Conservation (phyloP, 2,888 invertebrate species). For the Mesorhabditis spiculigera region DNA sequence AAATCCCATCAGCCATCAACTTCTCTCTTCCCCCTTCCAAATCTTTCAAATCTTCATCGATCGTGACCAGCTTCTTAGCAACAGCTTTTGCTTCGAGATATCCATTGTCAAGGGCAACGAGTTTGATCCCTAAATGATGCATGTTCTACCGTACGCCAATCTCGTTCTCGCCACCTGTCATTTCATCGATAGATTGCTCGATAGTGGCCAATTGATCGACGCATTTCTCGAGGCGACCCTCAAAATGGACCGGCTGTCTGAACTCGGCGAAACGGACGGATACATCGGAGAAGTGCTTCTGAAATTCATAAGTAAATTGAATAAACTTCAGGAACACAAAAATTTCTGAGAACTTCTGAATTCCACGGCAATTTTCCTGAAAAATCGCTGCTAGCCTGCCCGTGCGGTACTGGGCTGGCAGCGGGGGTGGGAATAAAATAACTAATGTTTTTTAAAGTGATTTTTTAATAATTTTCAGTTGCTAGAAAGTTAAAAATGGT, state of each 20-base stretch:
- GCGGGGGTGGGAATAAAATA: no score
- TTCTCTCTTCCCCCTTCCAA: slow-evolving; percentile 23
- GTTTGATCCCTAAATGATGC: slow-evolving; percentile 27
- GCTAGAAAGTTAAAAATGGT: no score
- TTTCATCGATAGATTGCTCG: slow-evolving; percentile 48
- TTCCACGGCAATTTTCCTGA: no score
- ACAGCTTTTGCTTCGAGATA: slow-evolving; percentile 28
- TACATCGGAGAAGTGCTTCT: slow-evolving; percentile 31
- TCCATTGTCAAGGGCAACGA: slow-evolving; percentile 28
- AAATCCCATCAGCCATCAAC: slow-evolving; percentile 8
- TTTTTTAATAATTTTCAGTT: no score
- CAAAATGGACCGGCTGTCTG: slow-evolving; percentile 48
- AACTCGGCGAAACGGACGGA: slow-evolving; percentile 37
- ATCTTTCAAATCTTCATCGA: slow-evolving; percentile 16
- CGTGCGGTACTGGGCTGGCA: no score
- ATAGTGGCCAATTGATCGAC: slow-evolving; percentile 29
- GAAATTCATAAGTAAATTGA: slow-evolving; percentile 8
- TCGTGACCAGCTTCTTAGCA: slow-evolving; percentile 10
- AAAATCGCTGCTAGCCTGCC: no score
- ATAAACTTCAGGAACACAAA: no score
- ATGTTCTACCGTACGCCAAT: not conserved
- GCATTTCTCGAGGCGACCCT: slow-evolving; percentile 34
- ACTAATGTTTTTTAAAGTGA: no score
- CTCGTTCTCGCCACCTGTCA: slow-evolving; percentile 20
- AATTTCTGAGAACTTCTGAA: no score